Evolutionary conservation across 23 tunicate genomes (phyloP), one percentile per base, ranked within the genome.

Genomic region (Halocynthia roretzi): DNA sequence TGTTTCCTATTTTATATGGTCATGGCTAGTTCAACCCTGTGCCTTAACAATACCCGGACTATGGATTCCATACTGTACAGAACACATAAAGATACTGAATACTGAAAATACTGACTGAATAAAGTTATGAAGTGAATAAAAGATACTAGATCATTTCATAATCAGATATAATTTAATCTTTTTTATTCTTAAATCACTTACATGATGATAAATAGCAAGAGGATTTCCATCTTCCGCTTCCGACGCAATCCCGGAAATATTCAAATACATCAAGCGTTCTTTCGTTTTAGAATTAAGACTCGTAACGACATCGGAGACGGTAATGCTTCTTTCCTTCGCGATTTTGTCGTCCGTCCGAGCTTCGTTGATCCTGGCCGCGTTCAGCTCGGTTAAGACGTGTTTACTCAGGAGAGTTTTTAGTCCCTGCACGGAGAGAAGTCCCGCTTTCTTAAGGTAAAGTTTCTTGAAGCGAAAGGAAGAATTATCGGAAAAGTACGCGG

Each of bases 361-460:
- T 6, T 74, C 64, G 63, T 74, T 74, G 14, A 74, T 74, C 15
- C 56, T 54, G 15, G 55, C 62, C 10, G 78, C 78, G 63, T 74
- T 74, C 14, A 74, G 55, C 31, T 74, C 78, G 20, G 62, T 14
- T 54, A 74, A 74, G 1, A 54, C 56, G 22, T 74, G 78, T 10
- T 74, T 74, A 48, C 56, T 74, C 5, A 74, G 56, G 19, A 74
- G 78, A 19, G 56, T 15, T 53, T 54, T 53, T 21, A 74, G 40
- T 53, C 78, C 78, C 64, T 10, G 19, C 15, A 48, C 50, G 8
- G 56, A 18, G n/a, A 74, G 14, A 54, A 54, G 78, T 0, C 78
- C 78, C 31, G 78, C 78, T 18, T 56, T 74, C 31, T 74, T 74
- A 4, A 74, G 56, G 62, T 74, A 74, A 19, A 54, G 11, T 12